Conservation (phyloP, 2,888 invertebrate species). For the Dyspetes luteomarginatus region DNA sequence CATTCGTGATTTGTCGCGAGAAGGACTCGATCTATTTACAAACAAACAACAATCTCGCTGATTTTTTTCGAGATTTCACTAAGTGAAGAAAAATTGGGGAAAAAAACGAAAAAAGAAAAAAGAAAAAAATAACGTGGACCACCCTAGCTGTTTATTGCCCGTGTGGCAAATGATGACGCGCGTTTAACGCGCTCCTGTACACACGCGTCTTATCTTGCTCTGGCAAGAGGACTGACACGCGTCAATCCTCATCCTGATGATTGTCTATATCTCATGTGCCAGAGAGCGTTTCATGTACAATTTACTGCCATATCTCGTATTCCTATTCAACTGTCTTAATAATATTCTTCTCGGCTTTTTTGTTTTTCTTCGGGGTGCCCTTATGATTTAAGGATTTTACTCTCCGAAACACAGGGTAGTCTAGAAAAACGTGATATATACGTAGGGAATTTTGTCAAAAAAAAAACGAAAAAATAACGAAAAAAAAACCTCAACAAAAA, state of each 20-base stretch:
- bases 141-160: constrained; percentile 33
- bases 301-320: constrained; percentile 68
- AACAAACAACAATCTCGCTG: not conserved
- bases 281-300: constrained; percentile 61
- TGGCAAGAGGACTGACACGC: not conserved
- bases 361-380: constrained; percentile 35
- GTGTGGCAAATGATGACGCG: no score
- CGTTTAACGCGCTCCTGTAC: constrained; percentile 14
- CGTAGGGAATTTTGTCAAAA: constrained; percentile 54
- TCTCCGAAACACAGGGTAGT: constrained; percentile 77
- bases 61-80: constrained; percentile 17
- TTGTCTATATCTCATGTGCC: constrained; percentile 60
- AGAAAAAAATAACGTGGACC: no score
- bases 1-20: constrained; percentile 10
- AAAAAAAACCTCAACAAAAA: no score
- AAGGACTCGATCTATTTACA: constrained; percentile 15
- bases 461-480: not conserved
- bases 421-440: constrained; percentile 69
- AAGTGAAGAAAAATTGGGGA: constrained; percentile 29
- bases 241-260: constrained; percentile 19
- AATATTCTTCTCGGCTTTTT: constrained; percentile 12
- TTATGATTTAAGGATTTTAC: constrained; percentile 54
- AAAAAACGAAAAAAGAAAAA: not conserved
- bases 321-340: constrained; percentile 54
- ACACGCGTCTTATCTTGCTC: no score